phyloP scores from a whole-genome alignment of 2,797 vertebrate species.

The Danio tinwini region DNA sequence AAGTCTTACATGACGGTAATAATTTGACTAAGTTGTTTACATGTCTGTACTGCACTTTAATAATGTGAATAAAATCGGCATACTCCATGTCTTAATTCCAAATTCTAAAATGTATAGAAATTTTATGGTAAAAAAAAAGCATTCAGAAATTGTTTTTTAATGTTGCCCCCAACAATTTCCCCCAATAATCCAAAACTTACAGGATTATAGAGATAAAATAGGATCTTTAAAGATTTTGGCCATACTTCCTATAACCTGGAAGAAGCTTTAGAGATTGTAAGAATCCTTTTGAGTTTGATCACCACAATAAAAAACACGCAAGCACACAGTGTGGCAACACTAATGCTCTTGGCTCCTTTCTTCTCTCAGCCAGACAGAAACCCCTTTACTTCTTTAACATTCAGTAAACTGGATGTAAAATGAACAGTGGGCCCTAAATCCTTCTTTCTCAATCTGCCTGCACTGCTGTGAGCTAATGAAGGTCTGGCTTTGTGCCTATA shows the following conservation, averaged over 20 bases:
- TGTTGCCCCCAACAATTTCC: no score
- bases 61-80: no score
- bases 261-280: background rate
- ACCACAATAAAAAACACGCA: conserved; percentile 9
- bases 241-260: background rate
- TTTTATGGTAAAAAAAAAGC: no score
- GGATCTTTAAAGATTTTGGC: background rate
- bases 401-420: conserved; percentile 20
- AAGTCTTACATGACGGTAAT: no score
- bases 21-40: no score
- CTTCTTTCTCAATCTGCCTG: conserved; percentile 48
- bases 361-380: conserved; percentile 24
- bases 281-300: background rate
- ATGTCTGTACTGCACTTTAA: no score
- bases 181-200: background rate
- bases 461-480: conserved; percentile 69
- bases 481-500: conserved; percentile 65
- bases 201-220: background rate
- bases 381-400: conserved; percentile 33
- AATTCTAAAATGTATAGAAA: no score
- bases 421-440: conserved; percentile 54
- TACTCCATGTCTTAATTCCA: no score
- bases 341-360: conserved; percentile 13
- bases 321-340: conserved; percentile 15
- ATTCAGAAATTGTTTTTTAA: no score